Percentiles rank a stretch among this genome's conserved stretches.
phyloP scores from a whole-genome alignment of 2,797 vertebrate genomes.

The Gymnocypris eckloni region DNA sequence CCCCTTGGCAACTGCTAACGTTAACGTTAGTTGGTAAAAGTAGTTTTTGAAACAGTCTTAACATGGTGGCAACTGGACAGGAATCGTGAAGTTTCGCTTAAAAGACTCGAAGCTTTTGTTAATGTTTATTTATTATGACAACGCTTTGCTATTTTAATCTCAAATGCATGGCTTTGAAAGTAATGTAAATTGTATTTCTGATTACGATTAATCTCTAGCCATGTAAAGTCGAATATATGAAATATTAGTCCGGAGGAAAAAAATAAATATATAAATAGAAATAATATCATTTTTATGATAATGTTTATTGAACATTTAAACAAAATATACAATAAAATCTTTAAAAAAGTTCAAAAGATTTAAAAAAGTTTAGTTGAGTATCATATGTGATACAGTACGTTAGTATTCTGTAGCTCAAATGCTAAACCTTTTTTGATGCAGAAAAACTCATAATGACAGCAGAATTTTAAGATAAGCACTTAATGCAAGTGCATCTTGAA shows the following conservation, averaged over 20 bases:
- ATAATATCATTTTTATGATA: no score
- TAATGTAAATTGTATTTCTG: background rate
- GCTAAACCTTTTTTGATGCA: background rate
- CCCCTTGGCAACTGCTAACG: no score
- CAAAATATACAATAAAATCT: background rate
- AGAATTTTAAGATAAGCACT: background rate
- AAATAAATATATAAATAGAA: no score
- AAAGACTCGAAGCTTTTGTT: no score
- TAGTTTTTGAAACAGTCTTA: no score
- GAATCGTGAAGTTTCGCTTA: no score
- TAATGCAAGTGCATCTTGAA: background rate
- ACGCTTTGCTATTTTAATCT: background rate
- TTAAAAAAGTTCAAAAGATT: background rate
- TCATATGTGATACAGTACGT: background rate
- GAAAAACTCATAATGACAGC: background rate
- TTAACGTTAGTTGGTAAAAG: no score
- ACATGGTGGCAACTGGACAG: no score
- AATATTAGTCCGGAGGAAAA: no score
- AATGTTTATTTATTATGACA: no score
- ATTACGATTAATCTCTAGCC: background rate
- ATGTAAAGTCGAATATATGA: background rate
- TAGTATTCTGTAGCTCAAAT: background rate
- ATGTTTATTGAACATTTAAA: background rate
- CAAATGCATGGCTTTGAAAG: background rate
- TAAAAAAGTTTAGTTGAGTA: background rate